Conservation (phyloP, 2,888 invertebrate genomes). For the Drosophila melanocephala region DNA sequence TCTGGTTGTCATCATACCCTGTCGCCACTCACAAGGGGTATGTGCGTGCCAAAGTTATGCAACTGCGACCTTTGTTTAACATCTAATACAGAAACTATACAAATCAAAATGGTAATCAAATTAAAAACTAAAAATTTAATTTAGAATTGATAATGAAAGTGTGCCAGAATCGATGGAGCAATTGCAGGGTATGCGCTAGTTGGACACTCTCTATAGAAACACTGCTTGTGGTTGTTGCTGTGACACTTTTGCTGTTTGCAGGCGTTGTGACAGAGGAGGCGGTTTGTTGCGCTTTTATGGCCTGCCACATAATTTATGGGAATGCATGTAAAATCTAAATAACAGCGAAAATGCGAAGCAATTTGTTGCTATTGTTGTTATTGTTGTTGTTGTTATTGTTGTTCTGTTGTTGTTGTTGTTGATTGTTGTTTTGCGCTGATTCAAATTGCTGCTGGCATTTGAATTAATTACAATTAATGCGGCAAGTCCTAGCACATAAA, state of each 20-base stretch:
- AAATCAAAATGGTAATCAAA: neutral
- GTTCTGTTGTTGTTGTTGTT: slow-evolving; percentile 6
- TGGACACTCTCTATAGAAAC: neutral
- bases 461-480: slow-evolving; percentile 50
- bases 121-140: neutral
- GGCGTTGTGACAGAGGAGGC: too few species aligned
- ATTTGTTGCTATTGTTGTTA: slow-evolving; percentile 20
- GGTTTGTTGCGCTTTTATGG: slow-evolving; percentile 63
- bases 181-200: neutral
- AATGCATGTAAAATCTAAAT: slow-evolving; percentile 52
- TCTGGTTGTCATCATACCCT: neutral
- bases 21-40: neutral
- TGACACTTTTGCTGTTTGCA: slow-evolving; percentile 24
- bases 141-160: neutral
- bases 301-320: slow-evolving; percentile 59
- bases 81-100: neutral
- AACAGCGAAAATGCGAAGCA: slow-evolving; percentile 40
- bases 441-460: slow-evolving; percentile 19
- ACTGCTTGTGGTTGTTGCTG: slow-evolving; percentile 20
- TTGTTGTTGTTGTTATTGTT: neutral
- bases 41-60: neutral
- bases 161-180: neutral
- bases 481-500: neutral
- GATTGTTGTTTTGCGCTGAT: slow-evolving; percentile 21
- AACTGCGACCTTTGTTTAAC: too few species aligned